Conservation (phyloP, 2,113 vertebrate species). For the Eurystomus gularis region DNA sequence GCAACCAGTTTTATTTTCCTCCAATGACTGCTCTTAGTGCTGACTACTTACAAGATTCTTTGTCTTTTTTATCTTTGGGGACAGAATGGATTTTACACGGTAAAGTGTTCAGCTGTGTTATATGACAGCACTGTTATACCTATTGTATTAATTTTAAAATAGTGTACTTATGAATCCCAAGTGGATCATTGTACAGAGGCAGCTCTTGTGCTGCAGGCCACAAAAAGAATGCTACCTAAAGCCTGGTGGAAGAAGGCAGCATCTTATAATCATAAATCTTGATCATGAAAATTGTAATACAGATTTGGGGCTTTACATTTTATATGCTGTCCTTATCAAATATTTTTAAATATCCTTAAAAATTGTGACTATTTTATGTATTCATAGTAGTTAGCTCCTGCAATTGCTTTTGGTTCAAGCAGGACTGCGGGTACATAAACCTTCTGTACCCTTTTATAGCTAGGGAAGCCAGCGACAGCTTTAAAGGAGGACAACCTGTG, state of each 20-base stretch:
- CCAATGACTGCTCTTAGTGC: background rate
- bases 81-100: background rate
- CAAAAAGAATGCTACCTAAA: background rate
- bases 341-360: background rate
- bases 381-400: background rate
- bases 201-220: background rate
- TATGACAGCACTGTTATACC: background rate
- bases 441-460: background rate
- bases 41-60: background rate
- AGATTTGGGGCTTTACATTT: background rate
- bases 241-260: background rate
- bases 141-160: background rate
- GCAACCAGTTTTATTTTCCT: background rate
- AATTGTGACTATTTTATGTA: background rate
- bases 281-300: background rate
- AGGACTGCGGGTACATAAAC: background rate
- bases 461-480: background rate
- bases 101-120: background rate
- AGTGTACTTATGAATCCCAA: background rate
- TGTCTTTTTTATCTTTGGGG: background rate
- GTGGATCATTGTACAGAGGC: background rate
- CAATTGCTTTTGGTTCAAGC: background rate
- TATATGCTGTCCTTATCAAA: background rate
- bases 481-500: background rate
- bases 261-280: background rate